Percentiles rank a stretch among this genome's conserved stretches.
Evolutionary conservation across 2,113 vertebrate genomes (phyloP).

Genomic region (Origma solitaria): DNA sequence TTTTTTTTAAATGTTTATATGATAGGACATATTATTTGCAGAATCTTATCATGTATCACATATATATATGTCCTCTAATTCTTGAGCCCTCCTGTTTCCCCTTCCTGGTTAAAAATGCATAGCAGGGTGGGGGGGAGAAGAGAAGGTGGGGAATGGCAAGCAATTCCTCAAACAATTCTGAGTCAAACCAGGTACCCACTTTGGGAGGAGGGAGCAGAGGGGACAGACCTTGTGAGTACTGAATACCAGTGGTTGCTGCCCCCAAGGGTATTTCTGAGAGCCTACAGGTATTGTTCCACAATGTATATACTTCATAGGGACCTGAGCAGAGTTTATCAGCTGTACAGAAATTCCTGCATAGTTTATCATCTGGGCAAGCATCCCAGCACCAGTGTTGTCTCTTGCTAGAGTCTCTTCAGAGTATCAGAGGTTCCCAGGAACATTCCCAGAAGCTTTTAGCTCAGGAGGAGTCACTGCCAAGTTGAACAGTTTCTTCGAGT

Average conservation of each 20-base stretch:
- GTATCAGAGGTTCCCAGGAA: constrained; percentile 46
- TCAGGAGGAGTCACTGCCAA: not conserved
- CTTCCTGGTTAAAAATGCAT: not conserved
- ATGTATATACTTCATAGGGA: not conserved
- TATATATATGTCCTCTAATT: not conserved
- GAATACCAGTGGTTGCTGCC: not conserved
- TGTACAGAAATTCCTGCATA: constrained; percentile 3
- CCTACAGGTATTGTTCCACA: not conserved
- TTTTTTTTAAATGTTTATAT: not conserved
- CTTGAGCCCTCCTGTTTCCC: not conserved
- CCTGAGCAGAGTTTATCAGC: not conserved
- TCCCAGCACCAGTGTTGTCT: constrained; percentile 21
- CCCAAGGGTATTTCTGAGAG: not conserved
- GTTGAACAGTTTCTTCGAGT: not conserved
- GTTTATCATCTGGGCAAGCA: constrained; percentile 30
- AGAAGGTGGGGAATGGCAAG: not conserved
- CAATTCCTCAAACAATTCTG: not conserved
- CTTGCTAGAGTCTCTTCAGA: not conserved
- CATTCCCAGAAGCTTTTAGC: constrained; percentile 30
- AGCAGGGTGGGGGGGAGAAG: not conserved
- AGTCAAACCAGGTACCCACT: not conserved
- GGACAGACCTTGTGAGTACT: not conserved
- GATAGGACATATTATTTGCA: not conserved
- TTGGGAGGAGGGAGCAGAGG: not conserved
- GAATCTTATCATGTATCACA: not conserved